phyloP scores from a whole-genome alignment of 2,888 invertebrate genomes.

The Pammene fasciana region DNA sequence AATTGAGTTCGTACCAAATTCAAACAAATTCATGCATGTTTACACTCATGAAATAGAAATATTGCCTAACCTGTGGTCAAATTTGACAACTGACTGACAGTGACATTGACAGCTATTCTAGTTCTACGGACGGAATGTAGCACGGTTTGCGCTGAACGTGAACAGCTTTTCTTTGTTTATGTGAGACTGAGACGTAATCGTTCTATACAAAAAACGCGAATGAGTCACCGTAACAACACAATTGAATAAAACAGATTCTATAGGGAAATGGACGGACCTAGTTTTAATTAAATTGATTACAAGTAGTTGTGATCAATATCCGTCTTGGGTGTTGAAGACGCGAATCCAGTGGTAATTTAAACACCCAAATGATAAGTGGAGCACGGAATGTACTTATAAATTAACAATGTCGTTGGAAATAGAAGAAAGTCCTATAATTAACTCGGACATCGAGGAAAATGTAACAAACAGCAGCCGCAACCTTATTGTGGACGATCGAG shows the following conservation, averaged over 20 bases:
- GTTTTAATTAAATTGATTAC: conserved; percentile 22
- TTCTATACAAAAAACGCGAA: conserved; percentile 31
- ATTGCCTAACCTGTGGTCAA: conserved; percentile 8
- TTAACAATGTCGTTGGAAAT: conserved; percentile 65
- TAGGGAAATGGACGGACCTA: background rate
- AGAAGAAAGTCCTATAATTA: conserved; percentile 76
- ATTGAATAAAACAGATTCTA: conserved; percentile 25
- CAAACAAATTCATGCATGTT: too few relatives aligned
- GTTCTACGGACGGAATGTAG: background rate
- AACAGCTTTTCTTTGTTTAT: conserved; percentile 40
- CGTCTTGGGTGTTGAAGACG: conserved; percentile 10
- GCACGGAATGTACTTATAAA: conserved; percentile 45
- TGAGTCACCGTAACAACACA: conserved; percentile 39
- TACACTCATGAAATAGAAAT: too few relatives aligned
- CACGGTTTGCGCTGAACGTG: background rate
- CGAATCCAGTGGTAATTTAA: conserved; percentile 13
- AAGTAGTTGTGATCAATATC: conserved; percentile 28
- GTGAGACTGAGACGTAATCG: conserved; percentile 41
- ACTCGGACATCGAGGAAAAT: conserved; percentile 75
- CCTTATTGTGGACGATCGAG: conserved; percentile 65
- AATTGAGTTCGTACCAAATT: too few relatives aligned
- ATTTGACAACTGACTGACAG: conserved; percentile 3
- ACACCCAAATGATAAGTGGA: conserved; percentile 35
- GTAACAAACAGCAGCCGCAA: conserved; percentile 69
- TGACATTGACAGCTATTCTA: conserved; percentile 5